Evolutionary conservation across 2,113 vertebrate species (phyloP), one percentile per base, ranked within the genome.

Genomic region (Perognathus longimembris): DNA sequence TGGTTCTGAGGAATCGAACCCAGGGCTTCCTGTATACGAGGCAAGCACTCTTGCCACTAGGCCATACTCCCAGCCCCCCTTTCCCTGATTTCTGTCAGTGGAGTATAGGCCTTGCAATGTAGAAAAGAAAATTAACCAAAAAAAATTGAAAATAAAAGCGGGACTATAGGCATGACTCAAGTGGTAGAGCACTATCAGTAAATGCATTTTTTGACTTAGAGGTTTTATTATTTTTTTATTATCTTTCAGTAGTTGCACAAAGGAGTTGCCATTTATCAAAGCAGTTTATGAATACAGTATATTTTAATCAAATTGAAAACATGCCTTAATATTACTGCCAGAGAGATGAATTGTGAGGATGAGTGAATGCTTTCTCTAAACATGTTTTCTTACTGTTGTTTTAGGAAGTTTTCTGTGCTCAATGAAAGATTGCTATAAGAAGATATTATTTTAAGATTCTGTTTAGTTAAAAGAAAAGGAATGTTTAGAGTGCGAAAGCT

Each of bases 71-170:
- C n/a, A n/a, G n/a, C n/a, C n/a, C n/a, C n/a, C n/a, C n/a, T 86
- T 70, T 64, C 77, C 42, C 1, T 76, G 54, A 69, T 75, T 94
- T 38, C 79, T 57, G 15, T 88, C 89, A 82, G 71, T 77, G 76
- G 28, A 75, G 9, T 50, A 1, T 59, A 21, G 57, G 15, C 28
- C 61, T 54, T 54, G 12, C 50, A 54, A 54, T 4, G 14, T 54
- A 59, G 50, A 24, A 79, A 26, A 24, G n/a, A 32, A 66, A 82
- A 36, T 7, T 59, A 36, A 45, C 32, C 34, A 26, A 69, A 32
- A 32, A 69, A 32, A 14, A 32, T 64, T 54, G 50, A 54, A 54
- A 54, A 54, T 15, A 54, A 54, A 54, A 54, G 11, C 17, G 50
- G 12, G 50, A 15, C 50, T 54, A 54, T 15, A 54, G 50, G 50